These are phyloP conservation scores for Yoshiicerus persimilis DNA, from an alignment of 1,140 invertebrate genomes.

Conservation along the genomic window DNA sequence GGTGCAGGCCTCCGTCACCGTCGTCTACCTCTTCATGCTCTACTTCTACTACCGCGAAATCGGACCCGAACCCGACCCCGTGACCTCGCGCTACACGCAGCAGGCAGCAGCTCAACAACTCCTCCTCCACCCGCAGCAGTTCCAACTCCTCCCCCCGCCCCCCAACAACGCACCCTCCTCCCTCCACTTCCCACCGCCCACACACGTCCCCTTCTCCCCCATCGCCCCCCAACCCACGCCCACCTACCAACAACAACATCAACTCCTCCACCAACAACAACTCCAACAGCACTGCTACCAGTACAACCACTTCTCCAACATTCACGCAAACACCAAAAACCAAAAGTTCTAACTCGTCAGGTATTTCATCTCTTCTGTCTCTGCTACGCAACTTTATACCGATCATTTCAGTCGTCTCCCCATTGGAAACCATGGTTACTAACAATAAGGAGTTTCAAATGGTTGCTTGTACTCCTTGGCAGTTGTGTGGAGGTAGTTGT, in stretches of 20 bases:
- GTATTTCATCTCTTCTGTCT: too few relatives aligned
- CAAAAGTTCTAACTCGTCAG: too few relatives aligned
- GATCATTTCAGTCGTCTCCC: too few relatives aligned
- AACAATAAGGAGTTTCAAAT: too few relatives aligned
- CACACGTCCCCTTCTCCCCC: neutral
- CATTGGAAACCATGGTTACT: too few relatives aligned
- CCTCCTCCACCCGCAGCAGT: neutral
- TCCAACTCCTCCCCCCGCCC: neutral
- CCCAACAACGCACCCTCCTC: neutral
- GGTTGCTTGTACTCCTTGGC: too few relatives aligned
- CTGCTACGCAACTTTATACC: too few relatives aligned
- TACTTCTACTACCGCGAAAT: conserved; percentile 38
- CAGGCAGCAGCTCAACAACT: neutral
- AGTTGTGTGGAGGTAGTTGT: too few relatives aligned
- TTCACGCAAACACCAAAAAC: too few relatives aligned
- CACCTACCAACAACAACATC: neutral
- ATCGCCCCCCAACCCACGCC: neutral
- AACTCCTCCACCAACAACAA: too few relatives aligned
- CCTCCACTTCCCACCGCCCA: neutral
- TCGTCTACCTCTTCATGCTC: conserved; percentile 27
- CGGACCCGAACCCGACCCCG: conserved; percentile 7
- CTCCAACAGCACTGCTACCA: too few relatives aligned
- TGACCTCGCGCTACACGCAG: neutral
- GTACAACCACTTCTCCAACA: too few relatives aligned
- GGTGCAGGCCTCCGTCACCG: neutral